Evolutionary conservation across 1,140 invertebrate genomes (phyloP).

Genomic region (Globodera ellingtonae): DNA sequence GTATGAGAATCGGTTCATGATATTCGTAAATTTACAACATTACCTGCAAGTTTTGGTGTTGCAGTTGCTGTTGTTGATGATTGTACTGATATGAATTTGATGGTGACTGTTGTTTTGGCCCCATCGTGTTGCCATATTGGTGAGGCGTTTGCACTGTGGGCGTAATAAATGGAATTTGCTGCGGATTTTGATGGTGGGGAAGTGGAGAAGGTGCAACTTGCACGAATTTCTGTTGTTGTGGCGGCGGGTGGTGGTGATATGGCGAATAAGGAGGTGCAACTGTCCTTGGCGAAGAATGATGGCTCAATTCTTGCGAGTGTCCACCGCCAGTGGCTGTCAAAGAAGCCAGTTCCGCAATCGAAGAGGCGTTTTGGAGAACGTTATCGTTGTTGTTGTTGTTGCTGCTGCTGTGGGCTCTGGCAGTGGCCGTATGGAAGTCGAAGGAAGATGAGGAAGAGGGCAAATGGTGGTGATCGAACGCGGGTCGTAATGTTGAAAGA

Average conservation of each 20-base stretch:
- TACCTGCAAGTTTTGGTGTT: not conserved
- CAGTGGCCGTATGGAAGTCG: not conserved
- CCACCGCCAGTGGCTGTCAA: not conserved
- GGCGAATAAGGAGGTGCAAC: not conserved
- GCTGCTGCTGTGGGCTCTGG: not conserved
- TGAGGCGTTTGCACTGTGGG: constrained; percentile 9
- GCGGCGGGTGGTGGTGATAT: not conserved
- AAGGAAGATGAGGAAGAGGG: not conserved
- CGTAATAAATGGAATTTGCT: constrained; percentile 11
- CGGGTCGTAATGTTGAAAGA: not conserved
- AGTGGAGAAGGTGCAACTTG: no score
- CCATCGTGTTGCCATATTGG: not conserved
- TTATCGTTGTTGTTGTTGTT: not conserved
- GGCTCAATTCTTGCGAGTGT: not conserved
- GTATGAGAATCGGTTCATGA: not conserved
- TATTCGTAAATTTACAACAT: not conserved
- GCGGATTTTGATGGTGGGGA: no score
- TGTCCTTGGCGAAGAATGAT: not conserved
- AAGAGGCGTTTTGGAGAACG: not conserved
- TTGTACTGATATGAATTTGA: not conserved
- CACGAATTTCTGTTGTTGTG: not conserved
- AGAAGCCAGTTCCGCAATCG: not conserved
- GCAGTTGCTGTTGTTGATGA: not conserved
- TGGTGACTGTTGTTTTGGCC: not conserved
- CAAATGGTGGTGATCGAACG: not conserved